Evolutionary conservation across 1,140 invertebrate genomes (phyloP).

Genomic region (Drosophila repletoides): DNA sequence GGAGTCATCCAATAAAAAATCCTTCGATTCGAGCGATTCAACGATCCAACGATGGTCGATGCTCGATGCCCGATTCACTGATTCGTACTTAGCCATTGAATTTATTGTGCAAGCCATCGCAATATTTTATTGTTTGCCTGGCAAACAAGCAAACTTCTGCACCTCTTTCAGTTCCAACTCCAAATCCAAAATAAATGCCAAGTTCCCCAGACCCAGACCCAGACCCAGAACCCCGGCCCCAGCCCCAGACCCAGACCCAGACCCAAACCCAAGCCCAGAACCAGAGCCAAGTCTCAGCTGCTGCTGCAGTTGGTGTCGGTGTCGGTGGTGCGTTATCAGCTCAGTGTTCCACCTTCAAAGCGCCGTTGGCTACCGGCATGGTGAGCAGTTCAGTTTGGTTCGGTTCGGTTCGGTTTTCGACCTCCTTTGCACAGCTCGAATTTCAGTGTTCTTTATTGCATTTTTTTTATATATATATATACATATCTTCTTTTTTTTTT

Average conservation of each 20-base stretch:
- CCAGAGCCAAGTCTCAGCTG: slow-evolving; percentile 9
- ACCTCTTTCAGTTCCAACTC: too few relatives aligned
- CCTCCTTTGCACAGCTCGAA: slow-evolving; percentile 1
- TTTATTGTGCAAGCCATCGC: slow-evolving; percentile 64
- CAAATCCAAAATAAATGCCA: too few relatives aligned
- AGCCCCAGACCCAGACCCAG: neutral
- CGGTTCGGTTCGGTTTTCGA: too few relatives aligned
- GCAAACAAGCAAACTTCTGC: slow-evolving; percentile 61
- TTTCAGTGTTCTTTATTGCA: too few relatives aligned
- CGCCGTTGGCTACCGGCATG: slow-evolving; percentile 56
- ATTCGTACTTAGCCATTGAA: slow-evolving; percentile 74
- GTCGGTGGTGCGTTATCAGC: slow-evolving; percentile 67
- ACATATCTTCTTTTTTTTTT: too few relatives aligned
- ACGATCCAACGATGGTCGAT: neutral
- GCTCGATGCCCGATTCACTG: neutral
- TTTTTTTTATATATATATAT: too few relatives aligned
- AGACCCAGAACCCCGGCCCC: neutral
- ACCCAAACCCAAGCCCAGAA: neutral
- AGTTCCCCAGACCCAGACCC: neutral
- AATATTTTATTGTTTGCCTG: slow-evolving; percentile 72
- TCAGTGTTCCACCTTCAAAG: slow-evolving; percentile 60
- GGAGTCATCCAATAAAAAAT: slow-evolving; percentile 36
- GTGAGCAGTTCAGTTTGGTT: slow-evolving; percentile 1
- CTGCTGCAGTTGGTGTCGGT: slow-evolving; percentile 21
- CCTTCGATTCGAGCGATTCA: slow-evolving; percentile 9